A percentile compares a stretch with the other conserved stretches of the same genome.
Evolutionary conservation across 2,797 vertebrate species (phyloP).

Genomic region (Anableps anableps): DNA sequence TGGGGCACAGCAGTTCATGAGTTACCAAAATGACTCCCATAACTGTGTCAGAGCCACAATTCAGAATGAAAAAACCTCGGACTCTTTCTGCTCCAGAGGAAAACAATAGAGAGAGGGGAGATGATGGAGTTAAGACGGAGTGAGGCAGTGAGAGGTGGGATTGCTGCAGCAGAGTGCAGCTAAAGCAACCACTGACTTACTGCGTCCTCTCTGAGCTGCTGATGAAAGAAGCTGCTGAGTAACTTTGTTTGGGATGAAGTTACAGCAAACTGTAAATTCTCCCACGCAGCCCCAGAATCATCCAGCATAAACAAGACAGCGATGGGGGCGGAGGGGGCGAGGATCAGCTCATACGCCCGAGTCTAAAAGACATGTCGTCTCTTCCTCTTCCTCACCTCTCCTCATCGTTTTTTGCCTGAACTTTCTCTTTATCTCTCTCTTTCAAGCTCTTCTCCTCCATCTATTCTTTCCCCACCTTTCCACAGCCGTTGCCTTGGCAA

Average conservation of each 20-base stretch:
- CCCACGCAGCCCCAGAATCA: slow-evolving; percentile 64
- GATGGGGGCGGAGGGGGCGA: slow-evolving; percentile 42
- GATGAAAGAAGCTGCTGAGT: slow-evolving; percentile 68
- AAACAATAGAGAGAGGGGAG: fast-evolving
- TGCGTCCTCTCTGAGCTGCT: slow-evolving; percentile 38
- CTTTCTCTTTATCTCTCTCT: slow-evolving; percentile 10
- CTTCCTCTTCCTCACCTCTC: slow-evolving; percentile 19
- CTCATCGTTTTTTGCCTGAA: slow-evolving; percentile 11
- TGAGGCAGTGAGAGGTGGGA: background rate
- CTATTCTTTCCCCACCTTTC: slow-evolving; percentile 65
- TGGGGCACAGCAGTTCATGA: slow-evolving; percentile 46
- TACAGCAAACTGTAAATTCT: slow-evolving; percentile 66
- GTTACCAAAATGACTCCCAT: slow-evolving; percentile 49
- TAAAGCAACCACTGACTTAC: slow-evolving; percentile 33
- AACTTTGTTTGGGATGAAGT: slow-evolving; percentile 76
- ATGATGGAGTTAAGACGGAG: background rate
- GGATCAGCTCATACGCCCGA: slow-evolving; percentile 30
- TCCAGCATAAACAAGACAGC: slow-evolving; percentile 68
- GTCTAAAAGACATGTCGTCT: slow-evolving; percentile 24
- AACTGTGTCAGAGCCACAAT: slow-evolving; percentile 33
- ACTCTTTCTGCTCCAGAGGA: background rate
- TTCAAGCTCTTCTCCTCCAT: slow-evolving; percentile 5
- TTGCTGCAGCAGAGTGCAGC: slow-evolving; percentile 4
- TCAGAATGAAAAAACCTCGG: slow-evolving; percentile 4
- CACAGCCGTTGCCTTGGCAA: slow-evolving; percentile 86